Base-by-base conservation (phyloP, 2,113 vertebrate genomes). In the Heptranchias perlo region DNA sequence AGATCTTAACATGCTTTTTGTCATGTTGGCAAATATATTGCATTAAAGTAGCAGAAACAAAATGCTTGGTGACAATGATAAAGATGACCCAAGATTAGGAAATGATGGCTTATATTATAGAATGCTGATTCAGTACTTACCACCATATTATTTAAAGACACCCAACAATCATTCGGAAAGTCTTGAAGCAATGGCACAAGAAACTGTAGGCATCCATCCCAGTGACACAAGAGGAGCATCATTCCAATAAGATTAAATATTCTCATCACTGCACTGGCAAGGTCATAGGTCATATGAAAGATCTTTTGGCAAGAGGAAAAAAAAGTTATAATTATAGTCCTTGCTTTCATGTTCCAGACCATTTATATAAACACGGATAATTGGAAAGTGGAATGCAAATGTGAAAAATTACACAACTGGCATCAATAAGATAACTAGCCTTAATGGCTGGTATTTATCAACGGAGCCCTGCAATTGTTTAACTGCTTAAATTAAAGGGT, bases 211-310 rank as follows among this genome's bases (percentile, higher is more conserved):
- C 99, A 99, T 93, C 99, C 99, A 96, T 99, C 99, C 99, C 99
- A 99, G 97, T 99, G 99, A 97, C 99, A 99, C 18, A 99, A 98
- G 1, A 99, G 98, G 96, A 99, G 97, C 99, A 99, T 99, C 99
- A 99, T 99, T 97, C 99, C 99, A n/a, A 99, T 99, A 96, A 99
- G 98, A 97, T 99, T 99, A 98, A 99, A 99, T 96, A 99, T 99
- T 97, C 99, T 98, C 98, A 99, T 99, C 97, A 99, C 99, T 6
- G 99, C 99, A 96, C 99, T 99, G 96, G 99, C 99, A 96, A 99
- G 98, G 97, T 99, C 99, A 21, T 99, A 99, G 0, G 99, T 99
- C 99, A 99, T 99, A 97, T 99, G 99, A 98, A 99, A 99, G 97
- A 99, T 99, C 99, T 99, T 92, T 62, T 93, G 58, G 5, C n/a